A percentile compares a stretch with the other conserved stretches of the same genome.
phyloP scores from a whole-genome alignment of 1,140 invertebrate species.

The Trachymyrmex septentrionalis region DNA sequence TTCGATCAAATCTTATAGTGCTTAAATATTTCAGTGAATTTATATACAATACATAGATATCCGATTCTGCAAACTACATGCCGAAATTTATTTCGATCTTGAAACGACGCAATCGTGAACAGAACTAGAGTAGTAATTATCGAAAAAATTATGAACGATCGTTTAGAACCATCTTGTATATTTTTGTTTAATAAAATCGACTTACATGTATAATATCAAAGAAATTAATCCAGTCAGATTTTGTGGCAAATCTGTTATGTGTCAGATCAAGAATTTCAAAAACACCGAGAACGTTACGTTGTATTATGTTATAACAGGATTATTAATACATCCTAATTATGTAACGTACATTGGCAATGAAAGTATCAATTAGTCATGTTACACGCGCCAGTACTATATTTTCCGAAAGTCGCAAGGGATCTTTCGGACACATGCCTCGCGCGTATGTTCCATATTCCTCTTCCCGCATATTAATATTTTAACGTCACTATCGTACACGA shows the following conservation, averaged over 20 bases:
- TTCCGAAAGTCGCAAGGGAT: not conserved
- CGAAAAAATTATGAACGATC: not conserved
- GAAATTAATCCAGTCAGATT: not conserved
- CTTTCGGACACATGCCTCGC: not conserved
- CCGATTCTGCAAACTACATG: too few species aligned
- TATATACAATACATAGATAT: too few species aligned
- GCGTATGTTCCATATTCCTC: not conserved
- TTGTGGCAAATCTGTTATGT: not conserved
- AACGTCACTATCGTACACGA: slow-evolving; percentile 35
- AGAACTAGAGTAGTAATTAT: too few species aligned
- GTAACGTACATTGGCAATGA: not conserved
- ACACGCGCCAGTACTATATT: slow-evolving; percentile 5
- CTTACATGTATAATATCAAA: too few species aligned
- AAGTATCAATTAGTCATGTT: slow-evolving; percentile 36
- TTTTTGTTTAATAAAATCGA: not conserved
- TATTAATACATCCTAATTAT: slow-evolving; percentile 21
- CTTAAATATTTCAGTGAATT: too few species aligned
- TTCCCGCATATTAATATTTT: slow-evolving; percentile 43
- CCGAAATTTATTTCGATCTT: too few species aligned
- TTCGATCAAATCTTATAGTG: too few species aligned
- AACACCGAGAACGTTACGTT: not conserved
- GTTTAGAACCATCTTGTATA: not conserved
- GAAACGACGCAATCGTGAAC: too few species aligned
- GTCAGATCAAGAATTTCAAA: not conserved
- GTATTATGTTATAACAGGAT: not conserved